phyloP scores from a whole-genome alignment of 2,888 invertebrate genomes.

The Autographa gamma region DNA sequence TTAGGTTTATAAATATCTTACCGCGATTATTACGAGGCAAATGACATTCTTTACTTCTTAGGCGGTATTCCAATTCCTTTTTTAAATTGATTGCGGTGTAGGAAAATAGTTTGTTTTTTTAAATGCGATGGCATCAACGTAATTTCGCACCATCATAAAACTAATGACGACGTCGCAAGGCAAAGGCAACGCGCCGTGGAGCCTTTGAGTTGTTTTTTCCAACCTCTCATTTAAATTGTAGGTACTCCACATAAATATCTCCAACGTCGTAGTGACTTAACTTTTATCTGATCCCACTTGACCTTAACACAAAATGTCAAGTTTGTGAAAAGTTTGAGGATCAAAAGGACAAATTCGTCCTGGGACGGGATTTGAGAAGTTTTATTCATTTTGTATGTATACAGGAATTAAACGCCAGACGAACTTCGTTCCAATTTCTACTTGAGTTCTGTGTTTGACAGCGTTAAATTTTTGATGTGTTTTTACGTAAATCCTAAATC shows the following conservation, averaged over 20 bases:
- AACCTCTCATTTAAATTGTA: conserved; percentile 54
- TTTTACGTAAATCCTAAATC: neutral
- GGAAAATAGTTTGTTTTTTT: conserved; percentile 32
- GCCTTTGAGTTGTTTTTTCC: conserved; percentile 61
- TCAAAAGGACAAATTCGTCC: conserved; percentile 10
- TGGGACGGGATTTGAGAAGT: conserved; percentile 13
- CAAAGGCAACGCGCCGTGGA: conserved; percentile 46
- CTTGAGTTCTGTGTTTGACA: conserved; percentile 26
- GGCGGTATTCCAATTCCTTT: neutral
- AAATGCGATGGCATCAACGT: conserved; percentile 49
- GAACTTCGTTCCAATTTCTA: conserved; percentile 11
- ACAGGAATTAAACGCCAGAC: neutral
- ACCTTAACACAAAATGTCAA: conserved; percentile 9
- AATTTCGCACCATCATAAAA: conserved; percentile 67
- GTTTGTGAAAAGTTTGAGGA: conserved; percentile 19
- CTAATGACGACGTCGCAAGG: conserved; percentile 56
- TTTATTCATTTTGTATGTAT: conserved; percentile 1
- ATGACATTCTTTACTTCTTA: conserved; percentile 40
- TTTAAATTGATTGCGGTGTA: neutral
- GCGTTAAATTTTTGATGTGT: neutral
- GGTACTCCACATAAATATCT: conserved; percentile 47
- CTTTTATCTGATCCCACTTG: conserved; percentile 40
- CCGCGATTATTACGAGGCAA: neutral
- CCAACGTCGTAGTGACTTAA: conserved; percentile 24
- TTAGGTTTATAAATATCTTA: conserved; percentile 6